A percentile compares a stretch with the other conserved stretches of the same genome.
Conservation (phyloP, 2,888 invertebrate genomes). For the Mycalesis mineus region DNA sequence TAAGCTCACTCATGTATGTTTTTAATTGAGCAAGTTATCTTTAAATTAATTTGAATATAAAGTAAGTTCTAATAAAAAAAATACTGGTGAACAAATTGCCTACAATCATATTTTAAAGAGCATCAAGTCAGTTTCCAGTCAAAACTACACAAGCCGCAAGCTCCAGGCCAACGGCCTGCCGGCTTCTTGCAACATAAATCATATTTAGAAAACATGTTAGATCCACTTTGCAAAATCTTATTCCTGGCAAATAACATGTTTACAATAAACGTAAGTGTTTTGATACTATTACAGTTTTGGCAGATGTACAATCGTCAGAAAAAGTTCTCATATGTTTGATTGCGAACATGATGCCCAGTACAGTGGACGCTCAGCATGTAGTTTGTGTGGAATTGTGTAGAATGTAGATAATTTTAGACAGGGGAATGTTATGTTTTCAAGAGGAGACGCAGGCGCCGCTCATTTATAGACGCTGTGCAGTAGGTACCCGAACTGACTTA, state of each 20-base stretch:
- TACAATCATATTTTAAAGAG: too few species aligned
- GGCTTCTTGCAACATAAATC: not conserved
- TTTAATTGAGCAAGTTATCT: too few species aligned
- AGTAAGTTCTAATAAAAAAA: too few species aligned
- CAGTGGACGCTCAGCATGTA: conserved; percentile 29
- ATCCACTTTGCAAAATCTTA: conserved; percentile 5
- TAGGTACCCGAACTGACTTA: conserved; percentile 18
- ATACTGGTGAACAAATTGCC: too few species aligned
- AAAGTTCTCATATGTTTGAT: conserved; percentile 34
- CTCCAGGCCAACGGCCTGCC: not conserved
- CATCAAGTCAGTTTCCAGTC: too few species aligned
- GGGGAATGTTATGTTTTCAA: conserved; percentile 49
- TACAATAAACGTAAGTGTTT: conserved; percentile 34
- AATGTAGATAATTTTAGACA: conserved; percentile 51
- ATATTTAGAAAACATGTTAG: not conserved
- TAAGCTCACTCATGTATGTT: too few species aligned
- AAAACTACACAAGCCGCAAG: too few species aligned
- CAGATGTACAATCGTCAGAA: conserved; percentile 46
- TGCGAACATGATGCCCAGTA: conserved; percentile 29
- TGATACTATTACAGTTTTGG: conserved; percentile 45
- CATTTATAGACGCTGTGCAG: conserved; percentile 42
- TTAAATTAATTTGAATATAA: too few species aligned
- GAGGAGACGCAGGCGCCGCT: conserved; percentile 41
- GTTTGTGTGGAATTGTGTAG: conserved; percentile 43
- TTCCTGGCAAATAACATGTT: conserved; percentile 40